Evolutionary conservation across 2,113 vertebrate species (phyloP).

Genomic region (Smithornis capensis): DNA sequence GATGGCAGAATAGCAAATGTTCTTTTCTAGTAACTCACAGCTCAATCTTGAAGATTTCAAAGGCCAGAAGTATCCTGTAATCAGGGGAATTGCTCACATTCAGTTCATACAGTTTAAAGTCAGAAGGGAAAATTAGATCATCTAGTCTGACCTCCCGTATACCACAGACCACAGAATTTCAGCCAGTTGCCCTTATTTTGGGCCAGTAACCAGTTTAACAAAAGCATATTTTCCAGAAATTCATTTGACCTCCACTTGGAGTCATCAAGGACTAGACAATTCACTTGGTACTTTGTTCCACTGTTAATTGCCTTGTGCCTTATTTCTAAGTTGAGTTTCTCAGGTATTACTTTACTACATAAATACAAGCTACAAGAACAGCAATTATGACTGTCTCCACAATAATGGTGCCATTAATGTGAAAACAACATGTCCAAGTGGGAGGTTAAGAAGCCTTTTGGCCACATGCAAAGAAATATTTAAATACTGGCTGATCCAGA

Average conservation of each 20-base stretch:
- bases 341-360: not conserved
- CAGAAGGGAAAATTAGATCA: conserved; percentile 52
- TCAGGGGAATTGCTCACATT: not conserved
- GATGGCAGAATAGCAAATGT: not conserved
- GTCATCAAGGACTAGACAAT: conserved; percentile 44
- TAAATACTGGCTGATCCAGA: not conserved
- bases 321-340: not conserved
- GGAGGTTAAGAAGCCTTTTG: not conserved
- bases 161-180: conserved; percentile 58
- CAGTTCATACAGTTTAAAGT: not conserved
- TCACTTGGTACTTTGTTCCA: not conserved
- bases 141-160: conserved; percentile 14
- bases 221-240: conserved; percentile 57
- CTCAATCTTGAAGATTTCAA: not conserved
- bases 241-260: conserved; percentile 31
- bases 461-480: not conserved
- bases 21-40: not conserved
- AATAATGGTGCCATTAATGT: not conserved
- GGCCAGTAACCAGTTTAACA: conserved; percentile 29
- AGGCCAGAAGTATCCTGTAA: not conserved
- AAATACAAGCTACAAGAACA: conserved; percentile 3
- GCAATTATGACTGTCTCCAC: not conserved
- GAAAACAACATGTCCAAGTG: not conserved
- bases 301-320: not conserved
- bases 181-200: conserved; percentile 16